Percentiles rank a stretch among this genome's conserved stretches.
Evolutionary conservation across 2,888 invertebrate species (phyloP).

Genomic region (Drosophila borealis): DNA sequence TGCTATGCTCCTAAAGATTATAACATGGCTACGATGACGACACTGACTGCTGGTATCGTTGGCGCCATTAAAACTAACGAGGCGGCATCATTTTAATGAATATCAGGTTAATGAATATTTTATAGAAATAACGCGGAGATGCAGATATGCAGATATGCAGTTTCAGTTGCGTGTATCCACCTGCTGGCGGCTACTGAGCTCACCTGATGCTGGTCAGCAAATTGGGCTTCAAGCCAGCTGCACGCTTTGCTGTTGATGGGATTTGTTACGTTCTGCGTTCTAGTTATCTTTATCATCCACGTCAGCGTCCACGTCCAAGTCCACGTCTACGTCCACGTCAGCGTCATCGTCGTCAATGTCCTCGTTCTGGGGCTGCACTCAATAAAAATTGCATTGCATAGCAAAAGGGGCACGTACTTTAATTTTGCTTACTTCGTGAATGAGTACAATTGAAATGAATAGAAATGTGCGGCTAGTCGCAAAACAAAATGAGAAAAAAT

Average conservation of each 20-base stretch:
- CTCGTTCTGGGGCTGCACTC: conserved; percentile 38
- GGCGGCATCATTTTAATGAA: conserved; percentile 65
- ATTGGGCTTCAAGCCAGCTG: conserved; percentile 16
- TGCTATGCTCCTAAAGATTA: conserved; percentile 40
- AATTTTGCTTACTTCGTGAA: conserved; percentile 77
- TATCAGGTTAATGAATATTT: conserved; percentile 78
- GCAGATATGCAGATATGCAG: background rate
- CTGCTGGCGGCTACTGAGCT: background rate
- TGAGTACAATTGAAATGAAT: conserved; percentile 76
- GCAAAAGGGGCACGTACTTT: conserved; percentile 74
- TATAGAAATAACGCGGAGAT: conserved; percentile 41
- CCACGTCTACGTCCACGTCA: too few species aligned
- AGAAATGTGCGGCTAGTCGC: conserved; percentile 48
- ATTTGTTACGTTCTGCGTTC: too few species aligned
- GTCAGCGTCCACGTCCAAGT: too few species aligned
- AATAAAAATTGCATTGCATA: conserved; percentile 75
- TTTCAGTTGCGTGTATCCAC: background rate
- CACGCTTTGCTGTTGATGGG: conserved; percentile 17
- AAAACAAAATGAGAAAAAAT: conserved; percentile 24
- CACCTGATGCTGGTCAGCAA: conserved; percentile 6
- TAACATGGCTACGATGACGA: conserved; percentile 42
- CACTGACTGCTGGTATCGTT: conserved; percentile 32
- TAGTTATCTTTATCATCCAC: too few species aligned
- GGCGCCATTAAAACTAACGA: conserved; percentile 71
- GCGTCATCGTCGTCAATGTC: conserved; percentile 4